phyloP scores from a whole-genome alignment of 2,113 vertebrate species.

The Nipponia nippon region DNA sequence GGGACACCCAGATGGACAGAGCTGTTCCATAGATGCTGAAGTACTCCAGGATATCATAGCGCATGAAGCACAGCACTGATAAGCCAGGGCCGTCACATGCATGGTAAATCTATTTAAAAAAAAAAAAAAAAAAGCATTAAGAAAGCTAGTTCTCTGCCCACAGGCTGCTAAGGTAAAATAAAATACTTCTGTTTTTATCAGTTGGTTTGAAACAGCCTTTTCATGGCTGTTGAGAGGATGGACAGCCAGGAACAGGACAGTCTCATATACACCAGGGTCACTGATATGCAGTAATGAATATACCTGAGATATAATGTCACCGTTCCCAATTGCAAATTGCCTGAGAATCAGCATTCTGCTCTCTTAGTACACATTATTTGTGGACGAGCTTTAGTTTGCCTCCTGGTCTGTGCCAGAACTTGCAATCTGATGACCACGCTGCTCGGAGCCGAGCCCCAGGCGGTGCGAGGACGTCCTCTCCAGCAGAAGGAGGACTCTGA shows the following conservation, averaged over 20 bases:
- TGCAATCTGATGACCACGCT: constrained; percentile 13
- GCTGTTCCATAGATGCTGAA: constrained; percentile 93
- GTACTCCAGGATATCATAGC: constrained; percentile 89
- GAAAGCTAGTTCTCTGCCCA: background rate
- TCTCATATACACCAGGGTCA: background rate
- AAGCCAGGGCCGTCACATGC: constrained; percentile 86
- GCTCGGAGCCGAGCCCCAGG: background rate
- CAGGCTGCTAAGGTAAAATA: background rate
- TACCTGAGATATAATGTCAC: background rate
- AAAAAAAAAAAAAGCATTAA: background rate
- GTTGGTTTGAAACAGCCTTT: background rate
- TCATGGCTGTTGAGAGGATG: background rate
- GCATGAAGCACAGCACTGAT: constrained; percentile 90
- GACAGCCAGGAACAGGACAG: background rate
- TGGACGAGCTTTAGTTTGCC: background rate
- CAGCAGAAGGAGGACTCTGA: background rate
- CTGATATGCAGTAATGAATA: background rate
- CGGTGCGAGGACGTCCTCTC: background rate
- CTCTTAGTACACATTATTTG: background rate
- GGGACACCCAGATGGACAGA: constrained; percentile 96
- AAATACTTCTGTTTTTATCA: background rate
- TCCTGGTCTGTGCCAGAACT: background rate
- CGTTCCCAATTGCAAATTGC: background rate
- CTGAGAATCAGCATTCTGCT: background rate
- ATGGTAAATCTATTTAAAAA: constrained; percentile 69